These are phyloP conservation scores for Acrocephalus scirpaceus DNA, from an alignment of 2,797 vertebrate genomes.

Conservation along the genomic window DNA sequence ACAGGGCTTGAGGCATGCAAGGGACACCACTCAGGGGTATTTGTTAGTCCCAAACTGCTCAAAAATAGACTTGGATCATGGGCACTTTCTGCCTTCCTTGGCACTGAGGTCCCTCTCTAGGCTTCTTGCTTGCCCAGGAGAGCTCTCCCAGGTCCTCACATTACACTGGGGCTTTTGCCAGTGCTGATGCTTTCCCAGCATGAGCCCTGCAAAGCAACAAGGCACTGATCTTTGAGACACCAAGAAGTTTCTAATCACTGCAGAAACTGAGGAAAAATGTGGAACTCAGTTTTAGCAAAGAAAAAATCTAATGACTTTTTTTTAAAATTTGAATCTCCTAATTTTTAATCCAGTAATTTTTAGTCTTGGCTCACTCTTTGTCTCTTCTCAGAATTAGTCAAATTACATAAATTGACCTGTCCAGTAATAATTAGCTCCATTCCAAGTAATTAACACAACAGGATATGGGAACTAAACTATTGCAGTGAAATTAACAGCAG, in stretches of 20 bases:
- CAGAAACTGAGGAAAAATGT: neutral
- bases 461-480: neutral
- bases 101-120: neutral
- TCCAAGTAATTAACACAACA: neutral
- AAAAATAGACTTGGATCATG: neutral
- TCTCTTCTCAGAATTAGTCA: neutral
- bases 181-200: neutral
- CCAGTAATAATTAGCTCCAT: neutral
- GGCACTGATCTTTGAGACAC: neutral
- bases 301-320: neutral
- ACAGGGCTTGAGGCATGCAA: neutral
- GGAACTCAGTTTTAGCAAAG: neutral
- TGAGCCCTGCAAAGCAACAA: neutral
- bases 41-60: neutral
- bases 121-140: neutral
- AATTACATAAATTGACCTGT: neutral
- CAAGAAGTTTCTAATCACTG: neutral
- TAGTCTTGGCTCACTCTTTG: neutral
- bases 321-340: rapidly evolving
- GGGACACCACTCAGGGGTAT: neutral
- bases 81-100: neutral
- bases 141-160: neutral
- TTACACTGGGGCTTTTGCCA: neutral
- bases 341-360: neutral
- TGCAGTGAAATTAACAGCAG: neutral